phyloP scores from a whole-genome alignment of 1,140 invertebrate genomes.

The Pachypeltis micranthus region DNA sequence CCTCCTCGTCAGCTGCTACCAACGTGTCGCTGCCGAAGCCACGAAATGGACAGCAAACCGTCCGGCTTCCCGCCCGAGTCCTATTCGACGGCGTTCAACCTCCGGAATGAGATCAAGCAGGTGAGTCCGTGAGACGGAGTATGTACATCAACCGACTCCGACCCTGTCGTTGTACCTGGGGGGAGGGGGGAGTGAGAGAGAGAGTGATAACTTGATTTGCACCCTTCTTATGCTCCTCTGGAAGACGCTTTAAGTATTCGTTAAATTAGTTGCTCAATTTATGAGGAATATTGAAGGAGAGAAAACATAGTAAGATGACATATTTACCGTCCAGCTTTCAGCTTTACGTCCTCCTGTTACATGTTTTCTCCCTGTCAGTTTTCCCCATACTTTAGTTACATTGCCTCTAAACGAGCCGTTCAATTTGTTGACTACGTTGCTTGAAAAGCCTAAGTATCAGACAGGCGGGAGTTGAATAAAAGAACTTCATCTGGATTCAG shows the following conservation, averaged over 20 bases:
- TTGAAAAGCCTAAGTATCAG: no score
- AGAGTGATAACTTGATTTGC: background rate
- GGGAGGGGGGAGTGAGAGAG: no score
- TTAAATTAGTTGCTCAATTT: background rate
- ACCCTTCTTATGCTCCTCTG: background rate
- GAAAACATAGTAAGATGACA: background rate
- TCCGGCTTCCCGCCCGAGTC: conserved; percentile 22
- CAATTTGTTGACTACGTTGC: no score
- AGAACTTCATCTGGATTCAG: no score
- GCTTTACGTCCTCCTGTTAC: no score
- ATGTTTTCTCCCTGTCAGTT: no score
- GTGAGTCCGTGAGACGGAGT: conserved; percentile 5
- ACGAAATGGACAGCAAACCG: conserved; percentile 18
- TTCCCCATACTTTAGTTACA: no score
- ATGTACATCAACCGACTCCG: background rate
- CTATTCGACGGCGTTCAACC: conserved; percentile 24
- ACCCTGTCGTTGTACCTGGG: no score
- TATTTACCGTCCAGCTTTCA: background rate
- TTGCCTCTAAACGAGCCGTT: no score
- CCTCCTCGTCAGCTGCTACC: no score
- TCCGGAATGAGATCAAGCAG: conserved; percentile 25
- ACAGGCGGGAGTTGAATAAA: no score
- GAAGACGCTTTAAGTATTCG: background rate
- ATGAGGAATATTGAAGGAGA: background rate
- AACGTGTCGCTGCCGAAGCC: no score